Base-by-base conservation (phyloP, 2,113 vertebrate genomes). In the Calidris pygmaea region DNA sequence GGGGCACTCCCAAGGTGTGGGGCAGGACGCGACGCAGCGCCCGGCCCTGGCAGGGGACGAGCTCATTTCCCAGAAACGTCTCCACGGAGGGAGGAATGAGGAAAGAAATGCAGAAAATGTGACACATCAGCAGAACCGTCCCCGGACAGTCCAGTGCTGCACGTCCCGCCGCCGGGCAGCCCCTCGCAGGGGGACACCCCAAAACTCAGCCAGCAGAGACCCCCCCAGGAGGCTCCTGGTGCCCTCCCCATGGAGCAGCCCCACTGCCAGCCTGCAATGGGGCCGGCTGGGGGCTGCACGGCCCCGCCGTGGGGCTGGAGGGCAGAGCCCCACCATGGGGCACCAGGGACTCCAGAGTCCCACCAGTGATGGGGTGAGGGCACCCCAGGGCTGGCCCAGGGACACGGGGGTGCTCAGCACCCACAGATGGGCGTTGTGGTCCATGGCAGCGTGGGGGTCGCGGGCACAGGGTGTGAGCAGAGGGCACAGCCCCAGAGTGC, bases 101-200 rank as follows among this genome's bases (percentile, higher is more conserved):
- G 91, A 91, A 94, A 70, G 78, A 94, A 97, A 95, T 91, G 90
- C 87, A 85, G 91, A 82, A 92, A 97, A 97, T 97, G 90, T 97
- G 95, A 96, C 94, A 95, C 96, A 96, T 96, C 96, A 97, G 96
- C 97, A 97, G 87, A 92, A 84, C 63, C 67, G 4, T 63, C 77
- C 76, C 90, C 4, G 43, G 85, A 88, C 60, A 24, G 94, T 37
- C 43, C 95, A 18, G 74, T 2, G 66, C 87, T 0, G 62, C 76
- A 12, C 22, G 0, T 21, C 48, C 68, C 5, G 1, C 56, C 22
- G 35, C 50, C 23, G 75, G 23, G 76, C 77, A 84, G 80, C 77
- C 80, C 65, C 85, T 62, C 8, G 1, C 4, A 1, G 34, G 1
- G 18, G 27, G 85, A 74, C 55, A 32, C 71, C 79, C 89, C 48